Conservation (phyloP, 2,113 vertebrate species). For the Probosciger aterrimus region DNA sequence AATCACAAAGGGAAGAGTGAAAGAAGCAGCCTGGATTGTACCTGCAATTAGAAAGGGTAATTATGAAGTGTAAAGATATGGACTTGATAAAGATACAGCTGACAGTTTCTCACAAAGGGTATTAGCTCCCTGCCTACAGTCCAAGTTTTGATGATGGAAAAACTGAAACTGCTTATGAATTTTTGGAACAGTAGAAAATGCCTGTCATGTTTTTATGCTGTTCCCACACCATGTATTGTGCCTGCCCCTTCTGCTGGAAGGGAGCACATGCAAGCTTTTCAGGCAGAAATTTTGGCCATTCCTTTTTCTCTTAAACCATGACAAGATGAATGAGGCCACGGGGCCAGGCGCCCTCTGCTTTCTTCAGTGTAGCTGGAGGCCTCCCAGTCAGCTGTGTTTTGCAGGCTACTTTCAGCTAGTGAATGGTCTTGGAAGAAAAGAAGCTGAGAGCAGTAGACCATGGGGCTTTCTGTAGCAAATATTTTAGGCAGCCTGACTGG, state of each 20-base stretch:
- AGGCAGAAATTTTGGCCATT: neutral
- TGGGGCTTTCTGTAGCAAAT: neutral
- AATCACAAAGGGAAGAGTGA: neutral
- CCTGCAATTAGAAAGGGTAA: neutral
- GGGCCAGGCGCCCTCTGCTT: neutral
- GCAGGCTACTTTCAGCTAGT: neutral
- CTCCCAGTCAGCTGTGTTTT: neutral
- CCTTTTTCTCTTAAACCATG: neutral
- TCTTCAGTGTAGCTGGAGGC: neutral
- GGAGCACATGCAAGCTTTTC: neutral
- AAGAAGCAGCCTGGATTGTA: neutral
- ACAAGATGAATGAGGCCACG: neutral
- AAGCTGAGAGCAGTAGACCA: neutral
- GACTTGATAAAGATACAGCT: neutral
- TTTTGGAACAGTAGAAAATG: neutral
- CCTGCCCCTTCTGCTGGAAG: neutral
- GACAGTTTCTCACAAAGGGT: neutral
- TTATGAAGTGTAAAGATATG: rapidly evolving
- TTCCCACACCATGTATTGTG: neutral
- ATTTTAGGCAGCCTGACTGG: neutral
- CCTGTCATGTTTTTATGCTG: neutral
- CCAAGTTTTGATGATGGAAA: neutral
- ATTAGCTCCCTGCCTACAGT: neutral
- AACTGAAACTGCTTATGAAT: neutral
- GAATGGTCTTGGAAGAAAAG: neutral